phyloP scores from a whole-genome alignment of 92 coral and sea anemone genomes.

The Actinernus sp. region DNA sequence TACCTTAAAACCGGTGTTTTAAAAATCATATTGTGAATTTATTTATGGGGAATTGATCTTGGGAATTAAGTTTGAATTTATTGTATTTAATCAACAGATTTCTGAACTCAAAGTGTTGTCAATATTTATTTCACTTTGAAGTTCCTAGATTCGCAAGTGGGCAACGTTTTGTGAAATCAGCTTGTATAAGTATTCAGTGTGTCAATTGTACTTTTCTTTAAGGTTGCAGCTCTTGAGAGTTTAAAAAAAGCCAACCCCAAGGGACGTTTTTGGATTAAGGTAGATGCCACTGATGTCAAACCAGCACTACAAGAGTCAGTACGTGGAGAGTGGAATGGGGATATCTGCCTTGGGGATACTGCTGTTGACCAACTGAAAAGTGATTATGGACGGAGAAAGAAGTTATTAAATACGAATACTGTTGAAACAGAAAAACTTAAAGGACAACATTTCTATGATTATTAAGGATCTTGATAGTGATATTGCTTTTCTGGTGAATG shows the following conservation, averaged over 20 bases:
- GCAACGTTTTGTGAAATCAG: too few species aligned
- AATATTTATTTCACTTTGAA: too few species aligned
- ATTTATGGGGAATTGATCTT: too few species aligned
- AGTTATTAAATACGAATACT: background rate
- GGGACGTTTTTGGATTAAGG: constrained; percentile 37
- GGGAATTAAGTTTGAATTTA: too few species aligned
- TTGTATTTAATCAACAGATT: too few species aligned
- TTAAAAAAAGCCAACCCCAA: constrained; percentile 17
- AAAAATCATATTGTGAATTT: too few species aligned
- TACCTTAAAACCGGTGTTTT: too few species aligned
- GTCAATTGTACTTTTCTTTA: too few species aligned
- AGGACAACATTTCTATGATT: background rate
- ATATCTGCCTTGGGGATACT: constrained; percentile 9
- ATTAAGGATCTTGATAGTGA: constrained; percentile 3
- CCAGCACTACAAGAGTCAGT: constrained; percentile 21
- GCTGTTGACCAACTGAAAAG: background rate
- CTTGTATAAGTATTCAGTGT: too few species aligned
- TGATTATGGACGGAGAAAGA: constrained; percentile 1
- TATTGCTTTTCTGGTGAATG: constrained; percentile 18
- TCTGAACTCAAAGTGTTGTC: too few species aligned
- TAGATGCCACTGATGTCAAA: constrained; percentile 27
- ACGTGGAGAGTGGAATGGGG: constrained; percentile 23
- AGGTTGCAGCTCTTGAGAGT: constrained; percentile 2
- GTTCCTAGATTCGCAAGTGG: too few species aligned
- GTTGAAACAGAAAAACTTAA: background rate